Base-by-base conservation (phyloP, 2,888 invertebrate genomes). In the Oxytorus armatus region DNA sequence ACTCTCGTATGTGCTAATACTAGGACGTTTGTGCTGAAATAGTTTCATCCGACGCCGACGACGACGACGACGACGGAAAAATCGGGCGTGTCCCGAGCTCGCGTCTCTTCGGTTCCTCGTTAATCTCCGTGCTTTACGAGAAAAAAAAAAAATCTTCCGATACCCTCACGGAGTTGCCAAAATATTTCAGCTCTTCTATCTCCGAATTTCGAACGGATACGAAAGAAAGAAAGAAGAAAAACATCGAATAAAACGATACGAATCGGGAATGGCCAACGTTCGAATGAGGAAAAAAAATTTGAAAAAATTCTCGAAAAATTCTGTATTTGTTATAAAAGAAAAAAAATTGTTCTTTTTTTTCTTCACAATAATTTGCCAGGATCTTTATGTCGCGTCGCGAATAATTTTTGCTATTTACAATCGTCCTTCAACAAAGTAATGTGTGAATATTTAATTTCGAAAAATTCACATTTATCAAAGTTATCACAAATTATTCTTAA, bases 21-120 rank as follows among this genome's bases (percentile, higher is more conserved):
- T 77, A 61, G 29, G 69, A 42, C 49, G 73, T 76, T 81, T 74
- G 66, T 42, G 61, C 73, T 74, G 77, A 77, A 81, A 81, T 77
- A 77, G 77, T 77, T 81, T 74, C 57, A 65, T 33, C 80, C 63
- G 44, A 51, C 51, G 79, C 57, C 57, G 51, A 44, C 42, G 77
- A 63, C 57, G 57, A 66, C 49, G 14, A 51, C 75, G 72, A 69
- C 55, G 55, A 39, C 36, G 81, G 74, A 82, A 82, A 82, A 82
- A 81, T 84, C 82, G 81, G 83, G 83, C 47, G 79, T 80, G 79
- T 47, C 72, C 16, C 55, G 29, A 39, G 42, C 51, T 36, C 44
- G 36, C 63, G 61, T 53, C 61, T 65, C 65, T 70, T 77, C 69
- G 77, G 73, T 73, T 77, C 61, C 77, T 81, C 73, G 74, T 77